These are phyloP conservation scores for Gerris lacustris DNA, from an alignment of 2,888 invertebrate species.

Conservation along the genomic window DNA sequence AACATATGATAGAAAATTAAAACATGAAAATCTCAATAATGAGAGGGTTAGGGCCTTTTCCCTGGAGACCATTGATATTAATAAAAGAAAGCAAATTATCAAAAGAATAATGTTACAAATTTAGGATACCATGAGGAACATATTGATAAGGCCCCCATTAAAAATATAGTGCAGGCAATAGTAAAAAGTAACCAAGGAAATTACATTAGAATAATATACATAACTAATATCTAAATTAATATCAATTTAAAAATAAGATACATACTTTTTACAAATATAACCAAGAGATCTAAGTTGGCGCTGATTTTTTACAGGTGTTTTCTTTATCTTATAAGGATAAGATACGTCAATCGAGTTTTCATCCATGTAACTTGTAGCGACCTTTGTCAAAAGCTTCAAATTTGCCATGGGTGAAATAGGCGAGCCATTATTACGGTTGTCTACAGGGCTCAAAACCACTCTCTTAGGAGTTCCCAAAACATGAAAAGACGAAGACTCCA, in stretches of 20 bases:
- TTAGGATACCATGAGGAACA: too few relatives aligned
- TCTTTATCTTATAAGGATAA: slow-evolving; percentile 7
- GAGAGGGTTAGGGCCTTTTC: too few relatives aligned
- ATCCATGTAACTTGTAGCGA: slow-evolving; percentile 38
- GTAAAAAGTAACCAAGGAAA: too few relatives aligned
- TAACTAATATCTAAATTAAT: too few relatives aligned
- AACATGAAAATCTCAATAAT: too few relatives aligned
- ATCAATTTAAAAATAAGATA: background rate
- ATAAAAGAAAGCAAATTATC: too few relatives aligned
- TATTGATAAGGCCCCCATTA: too few relatives aligned
- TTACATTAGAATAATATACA: too few relatives aligned
- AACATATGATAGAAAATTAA: too few relatives aligned
- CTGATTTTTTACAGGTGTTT: slow-evolving; percentile 16
- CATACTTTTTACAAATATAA: slow-evolving; percentile 48
- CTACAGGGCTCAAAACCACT: slow-evolving; percentile 45
- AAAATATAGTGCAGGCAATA: too few relatives aligned
- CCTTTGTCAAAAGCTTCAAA: slow-evolving; percentile 52
- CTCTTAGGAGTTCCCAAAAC: slow-evolving; percentile 38
- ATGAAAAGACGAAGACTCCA: slow-evolving; percentile 6
- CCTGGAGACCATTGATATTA: too few relatives aligned
- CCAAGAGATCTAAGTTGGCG: slow-evolving; percentile 49
- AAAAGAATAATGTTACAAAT: too few relatives aligned
- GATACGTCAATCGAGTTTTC: slow-evolving; percentile 29
- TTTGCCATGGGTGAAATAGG: slow-evolving; percentile 54
- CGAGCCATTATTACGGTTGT: slow-evolving; percentile 37